Base-by-base conservation (phyloP, 2,888 invertebrate species). In the Meliscaeva auricollis region DNA sequence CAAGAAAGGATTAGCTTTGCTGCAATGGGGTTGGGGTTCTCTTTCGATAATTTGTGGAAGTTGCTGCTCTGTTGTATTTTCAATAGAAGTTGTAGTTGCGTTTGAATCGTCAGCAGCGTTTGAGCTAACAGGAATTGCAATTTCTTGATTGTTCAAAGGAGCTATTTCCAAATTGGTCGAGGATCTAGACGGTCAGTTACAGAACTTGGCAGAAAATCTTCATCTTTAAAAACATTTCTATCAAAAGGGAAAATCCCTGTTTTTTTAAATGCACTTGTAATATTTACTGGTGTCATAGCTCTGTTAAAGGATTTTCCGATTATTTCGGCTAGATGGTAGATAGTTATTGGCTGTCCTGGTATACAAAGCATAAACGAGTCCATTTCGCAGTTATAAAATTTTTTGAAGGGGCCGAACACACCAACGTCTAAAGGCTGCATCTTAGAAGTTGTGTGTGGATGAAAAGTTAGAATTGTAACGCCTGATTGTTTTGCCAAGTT, bases 381-480 rank as follows among this genome's bases (percentile, higher is more conserved):
- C 66, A 66, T 66, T 66, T 66, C 66, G 35, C 66, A 35, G 66
- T 66, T 66, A 8, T 50, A 50, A 66, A 66, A 62, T 26, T 62
- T 62, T n/a, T 48, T 66, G 17, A 66, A 66, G 32, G 35, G 35
- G 5, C 38, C 60, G 60, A 60, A 60, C 8, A 60, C 60, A 38
- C 60, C 89, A 9, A 91, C 89, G 87, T 92, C 91, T 13, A 92
- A 88, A 11, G 92, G 92, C 88, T 93, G 92, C 58, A 92, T 72
- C 87, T 91, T 91, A 69, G 90, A 91, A 7, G 91, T 89, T 70
- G 90, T 90, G 87, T 92, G 91, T n/a, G 91, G 91, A 30, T 90
- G 91, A 54, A 91, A 89, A 6, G 91, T 90, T 44, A 92, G 87
- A 62, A 92, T 81, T 54, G 90, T 88, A 35, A 92, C 89, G 11